These are phyloP conservation scores for Apostichopus japonicus DNA, from an alignment of 35 echinoderm and acorn worm species.

Conservation along the genomic window DNA sequence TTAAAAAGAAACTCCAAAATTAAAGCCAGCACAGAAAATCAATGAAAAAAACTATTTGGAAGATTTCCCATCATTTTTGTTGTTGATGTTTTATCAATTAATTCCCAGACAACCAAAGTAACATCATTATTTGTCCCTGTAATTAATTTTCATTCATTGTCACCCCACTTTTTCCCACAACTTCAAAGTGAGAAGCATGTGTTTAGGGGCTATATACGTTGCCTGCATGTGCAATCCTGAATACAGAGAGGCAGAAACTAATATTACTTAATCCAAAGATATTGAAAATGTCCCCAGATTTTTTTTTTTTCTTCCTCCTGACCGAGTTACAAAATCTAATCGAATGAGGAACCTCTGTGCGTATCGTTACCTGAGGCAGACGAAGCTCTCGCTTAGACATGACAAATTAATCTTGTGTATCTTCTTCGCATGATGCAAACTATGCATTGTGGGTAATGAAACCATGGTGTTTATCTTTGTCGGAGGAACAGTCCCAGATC, in stretches of 20 bases:
- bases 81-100: too few species aligned
- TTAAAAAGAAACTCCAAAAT: too few species aligned
- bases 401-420: conserved; percentile 25
- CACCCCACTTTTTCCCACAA: too few species aligned
- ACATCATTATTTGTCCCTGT: too few species aligned
- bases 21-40: too few species aligned
- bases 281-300: neutral
- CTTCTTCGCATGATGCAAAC: neutral
- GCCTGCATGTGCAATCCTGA: too few species aligned
- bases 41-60: too few species aligned
- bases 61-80: too few species aligned
- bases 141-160: neutral
- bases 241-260: neutral
- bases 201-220: too few species aligned
- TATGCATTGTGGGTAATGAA: neutral
- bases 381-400: neutral
- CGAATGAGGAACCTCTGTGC: conserved; percentile 14
- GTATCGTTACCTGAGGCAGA: conserved; percentile 13
- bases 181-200: too few species aligned
- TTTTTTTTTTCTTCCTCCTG: neutral
- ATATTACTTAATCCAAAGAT: neutral
- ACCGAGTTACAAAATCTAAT: conserved; percentile 37
- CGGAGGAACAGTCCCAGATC: neutral
- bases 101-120: too few species aligned
- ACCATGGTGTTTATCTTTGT: neutral